Evolutionary conservation across 2,888 invertebrate genomes (phyloP).

Genomic region (Polia nebulosa): DNA sequence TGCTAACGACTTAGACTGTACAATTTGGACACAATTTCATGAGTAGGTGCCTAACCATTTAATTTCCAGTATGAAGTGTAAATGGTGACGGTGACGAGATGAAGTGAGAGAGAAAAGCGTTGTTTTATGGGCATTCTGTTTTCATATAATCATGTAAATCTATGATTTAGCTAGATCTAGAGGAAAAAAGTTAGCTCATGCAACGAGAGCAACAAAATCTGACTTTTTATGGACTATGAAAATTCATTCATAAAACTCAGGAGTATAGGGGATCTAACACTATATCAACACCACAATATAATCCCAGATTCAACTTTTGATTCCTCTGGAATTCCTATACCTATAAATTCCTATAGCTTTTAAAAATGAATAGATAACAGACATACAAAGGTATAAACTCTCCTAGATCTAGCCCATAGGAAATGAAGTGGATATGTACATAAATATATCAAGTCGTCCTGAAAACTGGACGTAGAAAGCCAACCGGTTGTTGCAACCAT

Average conservation of each 20-base stretch:
- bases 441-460: constrained; percentile 19
- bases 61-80: not conserved
- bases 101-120: too few species aligned
- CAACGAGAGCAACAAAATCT: not conserved
- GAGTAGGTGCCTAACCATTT: not conserved
- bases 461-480: constrained; percentile 37
- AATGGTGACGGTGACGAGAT: not conserved
- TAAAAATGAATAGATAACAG: not conserved
- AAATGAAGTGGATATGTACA: not conserved
- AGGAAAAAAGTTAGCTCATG: not conserved
- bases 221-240: not conserved
- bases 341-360: too few species aligned
- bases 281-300: not conserved
- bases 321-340: not conserved
- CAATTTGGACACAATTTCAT: not conserved
- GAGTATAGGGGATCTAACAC: not conserved
- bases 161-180: not conserved
- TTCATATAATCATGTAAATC: not conserved
- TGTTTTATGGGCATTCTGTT: not conserved
- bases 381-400: not conserved
- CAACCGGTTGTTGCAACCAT: constrained; percentile 24
- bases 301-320: not conserved
- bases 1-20: not conserved
- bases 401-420: not conserved
- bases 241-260: not conserved